phyloP scores from a whole-genome alignment of 2,797 vertebrate species.

The Anabacerthia variegaticeps region DNA sequence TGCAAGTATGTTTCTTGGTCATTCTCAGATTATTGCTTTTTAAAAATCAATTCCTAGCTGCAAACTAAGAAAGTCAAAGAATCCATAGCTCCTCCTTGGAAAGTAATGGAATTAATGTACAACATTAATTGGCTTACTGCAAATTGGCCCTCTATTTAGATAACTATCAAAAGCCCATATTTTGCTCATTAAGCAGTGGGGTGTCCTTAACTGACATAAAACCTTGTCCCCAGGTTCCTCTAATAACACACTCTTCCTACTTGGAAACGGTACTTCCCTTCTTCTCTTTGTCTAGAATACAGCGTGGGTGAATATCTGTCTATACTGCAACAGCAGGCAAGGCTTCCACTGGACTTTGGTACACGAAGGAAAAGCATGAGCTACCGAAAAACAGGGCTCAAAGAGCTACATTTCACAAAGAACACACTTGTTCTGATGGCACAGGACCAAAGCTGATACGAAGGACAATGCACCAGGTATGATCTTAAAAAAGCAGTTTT shows the following conservation, averaged over 20 bases:
- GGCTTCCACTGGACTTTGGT: not conserved
- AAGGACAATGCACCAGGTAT: not conserved
- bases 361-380: not conserved
- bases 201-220: not conserved
- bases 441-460: not conserved
- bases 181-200: not conserved
- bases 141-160: not conserved
- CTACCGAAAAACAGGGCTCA: not conserved
- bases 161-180: not conserved
- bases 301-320: not conserved
- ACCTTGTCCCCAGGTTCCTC: not conserved
- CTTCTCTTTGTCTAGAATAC: not conserved
- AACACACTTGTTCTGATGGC: not conserved
- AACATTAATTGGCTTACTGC: not conserved
- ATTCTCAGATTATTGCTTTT: not conserved
- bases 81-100: not conserved
- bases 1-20: not conserved
- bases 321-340: not conserved
- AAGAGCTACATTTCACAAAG: not conserved
- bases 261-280: not conserved
- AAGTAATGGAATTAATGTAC: slow-evolving; percentile 8
- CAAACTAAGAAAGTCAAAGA: not conserved
- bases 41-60: not conserved
- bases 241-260: not conserved
- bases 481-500: not conserved